These are phyloP conservation scores for Cataglyphis livida DNA, from an alignment of 2,888 invertebrate genomes.

Conservation along the genomic window DNA sequence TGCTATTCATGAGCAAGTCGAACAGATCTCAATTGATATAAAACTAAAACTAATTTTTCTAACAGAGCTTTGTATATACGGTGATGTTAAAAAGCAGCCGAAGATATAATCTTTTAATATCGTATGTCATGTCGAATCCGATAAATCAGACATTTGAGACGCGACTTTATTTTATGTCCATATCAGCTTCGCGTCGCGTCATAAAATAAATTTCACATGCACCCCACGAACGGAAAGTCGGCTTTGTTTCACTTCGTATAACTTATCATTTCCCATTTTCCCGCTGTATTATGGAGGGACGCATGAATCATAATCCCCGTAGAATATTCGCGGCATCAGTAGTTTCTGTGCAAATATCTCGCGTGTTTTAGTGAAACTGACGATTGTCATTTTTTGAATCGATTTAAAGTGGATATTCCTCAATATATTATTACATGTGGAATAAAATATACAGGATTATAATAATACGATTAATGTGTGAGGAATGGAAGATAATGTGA, in stretches of 20 bases:
- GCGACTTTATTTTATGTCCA: constrained; percentile 19
- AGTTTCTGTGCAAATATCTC: not conserved
- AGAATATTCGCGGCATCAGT: constrained; percentile 15
- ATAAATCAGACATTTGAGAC: constrained; percentile 11
- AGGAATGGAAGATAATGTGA: not conserved
- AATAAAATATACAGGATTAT: not conserved
- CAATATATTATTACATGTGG: not conserved
- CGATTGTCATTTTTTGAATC: not conserved
- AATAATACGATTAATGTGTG: not conserved
- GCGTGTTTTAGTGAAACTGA: not conserved
- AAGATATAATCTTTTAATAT: constrained; percentile 30
- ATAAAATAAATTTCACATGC: constrained; percentile 50
- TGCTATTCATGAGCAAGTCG: not conserved
- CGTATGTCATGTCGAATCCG: not conserved
- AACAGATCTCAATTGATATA: not conserved
- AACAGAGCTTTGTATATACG: not conserved
- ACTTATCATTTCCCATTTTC: not conserved
- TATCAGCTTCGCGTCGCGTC: constrained; percentile 1
- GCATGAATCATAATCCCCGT: constrained; percentile 21
- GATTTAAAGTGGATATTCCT: not conserved
- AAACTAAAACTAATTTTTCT: not conserved
- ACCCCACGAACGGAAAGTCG: not conserved
- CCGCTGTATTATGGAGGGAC: constrained; percentile 2
- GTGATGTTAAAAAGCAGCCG: not conserved
- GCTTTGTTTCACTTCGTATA: constrained; percentile 14